These are phyloP conservation scores for Sesia bembeciformis DNA, from an alignment of 2,888 invertebrate species.

Conservation along the genomic window DNA sequence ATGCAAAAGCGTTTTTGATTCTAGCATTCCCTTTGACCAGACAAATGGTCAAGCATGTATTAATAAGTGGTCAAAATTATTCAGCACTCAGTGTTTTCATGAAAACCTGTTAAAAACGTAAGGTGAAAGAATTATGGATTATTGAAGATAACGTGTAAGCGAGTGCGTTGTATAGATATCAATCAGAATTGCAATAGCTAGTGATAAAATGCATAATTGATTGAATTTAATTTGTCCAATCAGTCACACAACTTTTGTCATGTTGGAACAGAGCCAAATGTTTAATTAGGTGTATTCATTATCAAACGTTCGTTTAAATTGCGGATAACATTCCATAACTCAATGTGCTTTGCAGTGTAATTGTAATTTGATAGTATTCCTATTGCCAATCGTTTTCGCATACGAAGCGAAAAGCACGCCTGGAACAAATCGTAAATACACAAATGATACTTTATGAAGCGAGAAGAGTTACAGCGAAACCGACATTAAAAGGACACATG, in stretches of 20 bases:
- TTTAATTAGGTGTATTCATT: slow-evolving; percentile 40
- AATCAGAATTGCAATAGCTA: slow-evolving; percentile 1
- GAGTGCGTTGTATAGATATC: slow-evolving; percentile 9
- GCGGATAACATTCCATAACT: slow-evolving; percentile 17
- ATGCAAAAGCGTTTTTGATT: slow-evolving; percentile 67
- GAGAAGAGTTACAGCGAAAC: slow-evolving; percentile 54
- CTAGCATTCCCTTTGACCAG: slow-evolving; percentile 45
- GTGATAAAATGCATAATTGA: slow-evolving; percentile 6
- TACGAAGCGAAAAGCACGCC: slow-evolving; percentile 43
- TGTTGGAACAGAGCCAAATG: slow-evolving; percentile 34
- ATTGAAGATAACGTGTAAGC: slow-evolving; percentile 2
- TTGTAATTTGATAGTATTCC: not conserved
- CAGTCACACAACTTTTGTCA: slow-evolving; percentile 34
- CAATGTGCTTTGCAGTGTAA: slow-evolving; percentile 9
- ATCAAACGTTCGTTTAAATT: slow-evolving; percentile 27
- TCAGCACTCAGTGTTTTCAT: not conserved
- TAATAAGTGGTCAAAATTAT: not conserved
- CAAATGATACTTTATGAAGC: slow-evolving; percentile 46
- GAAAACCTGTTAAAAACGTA: too few species aligned
- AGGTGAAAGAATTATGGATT: too few species aligned
- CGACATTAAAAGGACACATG: slow-evolving; percentile 53
- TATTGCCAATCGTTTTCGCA: slow-evolving; percentile 5
- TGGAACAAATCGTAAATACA: slow-evolving; percentile 21
- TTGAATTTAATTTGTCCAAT: slow-evolving; percentile 14
- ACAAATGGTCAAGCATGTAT: slow-evolving; percentile 13